These are phyloP conservation scores for Platycheirus rosarum DNA, from an alignment of 2,888 invertebrate species.

Conservation along the genomic window DNA sequence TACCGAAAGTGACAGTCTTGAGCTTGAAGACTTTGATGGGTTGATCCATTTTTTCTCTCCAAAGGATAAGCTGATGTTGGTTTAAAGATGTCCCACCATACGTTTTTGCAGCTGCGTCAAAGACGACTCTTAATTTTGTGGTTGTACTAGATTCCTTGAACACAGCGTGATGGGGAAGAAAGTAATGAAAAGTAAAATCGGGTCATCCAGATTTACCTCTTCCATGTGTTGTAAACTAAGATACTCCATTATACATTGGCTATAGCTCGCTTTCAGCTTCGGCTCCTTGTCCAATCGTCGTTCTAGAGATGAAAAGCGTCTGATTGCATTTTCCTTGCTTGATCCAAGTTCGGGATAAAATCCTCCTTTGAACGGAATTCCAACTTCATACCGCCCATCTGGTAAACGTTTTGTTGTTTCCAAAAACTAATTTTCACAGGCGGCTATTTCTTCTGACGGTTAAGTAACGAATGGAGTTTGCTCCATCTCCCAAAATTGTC, in stretches of 20 bases:
- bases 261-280: not conserved
- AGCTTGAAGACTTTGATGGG: slow-evolving; percentile 28
- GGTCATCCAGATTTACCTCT: not conserved
- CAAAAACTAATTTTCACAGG: not conserved
- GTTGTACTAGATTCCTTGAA: slow-evolving; percentile 48
- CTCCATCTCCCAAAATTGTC: no score
- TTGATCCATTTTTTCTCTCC: slow-evolving; percentile 24
- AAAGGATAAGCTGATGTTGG: slow-evolving; percentile 62
- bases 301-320: not conserved
- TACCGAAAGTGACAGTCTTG: slow-evolving; percentile 46
- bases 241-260: slow-evolving; percentile 1
- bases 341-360: not conserved
- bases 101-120: slow-evolving; percentile 52
- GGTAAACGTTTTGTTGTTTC: not conserved
- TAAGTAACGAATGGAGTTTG: not conserved
- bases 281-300: not conserved
- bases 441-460: not conserved
- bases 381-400: not conserved
- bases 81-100: slow-evolving; percentile 60
- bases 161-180: slow-evolving; percentile 53
- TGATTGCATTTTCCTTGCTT: not conserved
- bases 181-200: slow-evolving; percentile 32
- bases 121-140: slow-evolving; percentile 64
- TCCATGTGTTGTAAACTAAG: slow-evolving; percentile 16
- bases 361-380: slow-evolving; percentile 1